These are phyloP conservation scores for Melanotaenia nigrans DNA, from an alignment of 2,797 vertebrate species.

Conservation along the genomic window DNA sequence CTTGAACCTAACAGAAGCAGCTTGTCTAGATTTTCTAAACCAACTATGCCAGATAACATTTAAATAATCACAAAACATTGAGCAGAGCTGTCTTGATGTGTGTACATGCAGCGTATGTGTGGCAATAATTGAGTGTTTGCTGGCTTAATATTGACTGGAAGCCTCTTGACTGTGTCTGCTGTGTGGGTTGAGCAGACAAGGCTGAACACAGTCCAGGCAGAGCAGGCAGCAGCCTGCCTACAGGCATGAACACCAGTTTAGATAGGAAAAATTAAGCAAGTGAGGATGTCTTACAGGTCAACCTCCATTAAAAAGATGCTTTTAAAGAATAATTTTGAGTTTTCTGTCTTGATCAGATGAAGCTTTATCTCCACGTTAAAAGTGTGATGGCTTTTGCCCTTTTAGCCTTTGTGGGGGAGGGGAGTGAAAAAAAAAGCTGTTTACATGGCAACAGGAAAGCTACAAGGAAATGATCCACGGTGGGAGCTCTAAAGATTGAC, in stretches of 20 bases:
- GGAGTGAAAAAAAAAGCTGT: slow-evolving; percentile 15
- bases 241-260: neutral
- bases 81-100: slow-evolving; percentile 8
- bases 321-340: slow-evolving; percentile 4
- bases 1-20: slow-evolving; percentile 17
- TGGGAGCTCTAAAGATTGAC: slow-evolving; percentile 11
- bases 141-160: slow-evolving; percentile 54
- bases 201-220: slow-evolving; percentile 38
- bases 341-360: slow-evolving; percentile 5
- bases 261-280: slow-evolving; percentile 15
- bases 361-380: slow-evolving; percentile 25
- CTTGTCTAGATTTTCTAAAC: slow-evolving; percentile 28
- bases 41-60: slow-evolving; percentile 4
- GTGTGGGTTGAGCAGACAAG: slow-evolving; percentile 49
- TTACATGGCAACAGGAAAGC: slow-evolving; percentile 50
- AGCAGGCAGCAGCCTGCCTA: slow-evolving; percentile 66
- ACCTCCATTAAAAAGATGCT: slow-evolving; percentile 6
- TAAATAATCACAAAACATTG: slow-evolving; percentile 3
- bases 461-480: slow-evolving; percentile 37
- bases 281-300: neutral
- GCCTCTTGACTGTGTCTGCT: slow-evolving; percentile 46
- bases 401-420: slow-evolving; percentile 43
- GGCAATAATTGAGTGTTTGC: slow-evolving; percentile 29
- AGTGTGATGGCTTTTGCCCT: slow-evolving; percentile 38
- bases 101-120: slow-evolving; percentile 19